These are phyloP conservation scores for Atta colombica DNA, from an alignment of 1,140 invertebrate genomes.

Conservation along the genomic window DNA sequence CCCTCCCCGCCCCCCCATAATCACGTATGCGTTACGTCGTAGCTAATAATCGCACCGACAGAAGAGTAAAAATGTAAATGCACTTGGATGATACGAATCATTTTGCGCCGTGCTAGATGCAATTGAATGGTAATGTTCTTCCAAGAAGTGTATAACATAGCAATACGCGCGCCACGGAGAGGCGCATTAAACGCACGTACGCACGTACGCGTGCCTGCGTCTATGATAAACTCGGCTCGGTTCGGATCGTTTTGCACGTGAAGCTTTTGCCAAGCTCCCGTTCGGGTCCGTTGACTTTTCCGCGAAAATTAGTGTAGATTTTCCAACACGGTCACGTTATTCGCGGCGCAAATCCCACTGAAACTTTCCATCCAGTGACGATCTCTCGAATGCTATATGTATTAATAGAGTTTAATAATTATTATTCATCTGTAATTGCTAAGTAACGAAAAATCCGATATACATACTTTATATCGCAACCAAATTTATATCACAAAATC, in stretches of 20 bases:
- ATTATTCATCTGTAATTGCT: background rate
- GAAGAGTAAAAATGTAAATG: background rate
- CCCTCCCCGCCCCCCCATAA: too few species aligned
- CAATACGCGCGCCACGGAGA: conserved; percentile 24
- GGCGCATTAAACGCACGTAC: conserved; percentile 43
- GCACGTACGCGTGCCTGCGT: conserved; percentile 34
- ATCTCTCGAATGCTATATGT: background rate
- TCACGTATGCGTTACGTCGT: background rate
- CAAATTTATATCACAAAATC: background rate
- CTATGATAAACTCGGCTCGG: conserved; percentile 62
- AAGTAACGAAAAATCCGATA: too few species aligned
- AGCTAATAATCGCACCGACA: conserved; percentile 6
- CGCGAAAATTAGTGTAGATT: conserved; percentile 54
- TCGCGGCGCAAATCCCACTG: background rate
- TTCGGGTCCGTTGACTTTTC: conserved; percentile 64
- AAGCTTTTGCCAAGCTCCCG: conserved; percentile 54
- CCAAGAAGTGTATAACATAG: conserved; percentile 58
- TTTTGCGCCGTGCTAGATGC: conserved; percentile 28
- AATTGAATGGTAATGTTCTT: conserved; percentile 44
- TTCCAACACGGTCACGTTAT: conserved; percentile 28
- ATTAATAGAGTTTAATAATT: background rate
- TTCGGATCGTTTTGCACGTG: conserved; percentile 55
- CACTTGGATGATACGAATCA: conserved; percentile 16
- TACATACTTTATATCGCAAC: too few species aligned
- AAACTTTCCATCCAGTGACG: background rate